Percentiles rank a stretch among this genome's conserved stretches.
These are phyloP conservation scores for Mimachlamys varia DNA, from an alignment of 2,888 invertebrate species.

Conservation along the genomic window DNA sequence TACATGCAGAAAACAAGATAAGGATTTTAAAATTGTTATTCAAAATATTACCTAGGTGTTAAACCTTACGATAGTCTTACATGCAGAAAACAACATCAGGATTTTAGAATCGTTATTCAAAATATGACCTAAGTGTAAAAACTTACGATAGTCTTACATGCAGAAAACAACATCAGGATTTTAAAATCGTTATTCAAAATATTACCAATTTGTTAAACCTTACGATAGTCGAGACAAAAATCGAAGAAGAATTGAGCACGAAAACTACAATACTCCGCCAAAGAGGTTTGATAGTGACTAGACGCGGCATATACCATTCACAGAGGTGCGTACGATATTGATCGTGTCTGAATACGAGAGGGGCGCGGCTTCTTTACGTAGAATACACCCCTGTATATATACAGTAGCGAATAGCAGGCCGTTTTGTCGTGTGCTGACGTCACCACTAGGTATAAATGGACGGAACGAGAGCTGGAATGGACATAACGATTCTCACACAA, in stretches of 20 bases:
- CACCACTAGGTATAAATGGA: slow-evolving; percentile 15
- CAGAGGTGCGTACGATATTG: not conserved
- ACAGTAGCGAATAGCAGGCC: not conserved
- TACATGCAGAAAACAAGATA: too few relatives aligned
- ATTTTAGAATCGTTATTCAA: too few relatives aligned
- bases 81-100: too few relatives aligned
- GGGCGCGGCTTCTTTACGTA: not conserved
- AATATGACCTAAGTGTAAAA: too few relatives aligned
- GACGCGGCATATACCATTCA: not conserved
- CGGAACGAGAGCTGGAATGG: not conserved
- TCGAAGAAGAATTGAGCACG: not conserved
- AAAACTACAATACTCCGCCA: not conserved
- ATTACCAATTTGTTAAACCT: too few relatives aligned
- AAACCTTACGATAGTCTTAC: too few relatives aligned
- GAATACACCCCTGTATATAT: slow-evolving; percentile 29
- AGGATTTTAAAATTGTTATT: too few relatives aligned
- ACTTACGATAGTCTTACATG: too few relatives aligned
- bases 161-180: too few relatives aligned
- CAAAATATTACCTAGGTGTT: too few relatives aligned
- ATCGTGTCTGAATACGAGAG: not conserved
- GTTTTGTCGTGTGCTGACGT: not conserved
- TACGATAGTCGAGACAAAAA: too few relatives aligned
- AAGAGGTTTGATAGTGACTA: not conserved
- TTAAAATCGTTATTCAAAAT: too few relatives aligned
- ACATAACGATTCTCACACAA: not conserved